Percentiles rank a stretch among this genome's conserved stretches.
Conservation (phyloP, 2,888 invertebrate genomes). For the Caenorhabditis angaria region DNA sequence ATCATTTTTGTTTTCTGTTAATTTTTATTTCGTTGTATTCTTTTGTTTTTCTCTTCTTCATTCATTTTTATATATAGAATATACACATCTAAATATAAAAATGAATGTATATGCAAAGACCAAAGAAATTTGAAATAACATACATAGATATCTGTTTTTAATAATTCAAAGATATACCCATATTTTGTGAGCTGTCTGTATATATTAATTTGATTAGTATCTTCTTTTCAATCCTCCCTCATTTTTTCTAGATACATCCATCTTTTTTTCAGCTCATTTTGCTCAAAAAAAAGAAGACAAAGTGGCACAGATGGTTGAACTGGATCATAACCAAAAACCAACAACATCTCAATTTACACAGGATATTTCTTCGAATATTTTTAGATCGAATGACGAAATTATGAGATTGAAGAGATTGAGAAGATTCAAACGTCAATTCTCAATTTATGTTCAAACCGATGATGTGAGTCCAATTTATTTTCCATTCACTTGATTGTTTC, state of each 20-base stretch:
- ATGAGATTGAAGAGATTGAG: constrained; percentile 26
- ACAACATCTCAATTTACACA: constrained; percentile 28
- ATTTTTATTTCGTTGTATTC: neutral
- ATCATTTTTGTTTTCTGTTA: no score
- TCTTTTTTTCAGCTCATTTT: neutral
- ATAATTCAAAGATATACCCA: neutral
- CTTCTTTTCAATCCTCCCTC: neutral
- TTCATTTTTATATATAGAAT: no score
- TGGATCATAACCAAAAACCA: constrained; percentile 31
- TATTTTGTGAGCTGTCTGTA: neutral
- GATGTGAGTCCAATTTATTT: constrained; percentile 21
- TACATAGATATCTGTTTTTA: no score
- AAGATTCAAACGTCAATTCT: constrained; percentile 37
- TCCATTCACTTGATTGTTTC: no score
- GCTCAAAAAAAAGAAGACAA: no score
- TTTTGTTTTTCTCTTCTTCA: no score
- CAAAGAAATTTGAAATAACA: no score
- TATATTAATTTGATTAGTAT: neutral
- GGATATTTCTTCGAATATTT: constrained; percentile 9
- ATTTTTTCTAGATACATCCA: neutral
- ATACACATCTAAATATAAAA: no score
- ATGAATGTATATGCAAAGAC: no score
- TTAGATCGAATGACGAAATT: constrained; percentile 17
- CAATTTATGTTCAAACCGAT: constrained; percentile 32
- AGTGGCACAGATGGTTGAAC: constrained; percentile 25